Base-by-base conservation (phyloP, 2,797 vertebrate genomes). In the Urocyon cinereoargenteus region DNA sequence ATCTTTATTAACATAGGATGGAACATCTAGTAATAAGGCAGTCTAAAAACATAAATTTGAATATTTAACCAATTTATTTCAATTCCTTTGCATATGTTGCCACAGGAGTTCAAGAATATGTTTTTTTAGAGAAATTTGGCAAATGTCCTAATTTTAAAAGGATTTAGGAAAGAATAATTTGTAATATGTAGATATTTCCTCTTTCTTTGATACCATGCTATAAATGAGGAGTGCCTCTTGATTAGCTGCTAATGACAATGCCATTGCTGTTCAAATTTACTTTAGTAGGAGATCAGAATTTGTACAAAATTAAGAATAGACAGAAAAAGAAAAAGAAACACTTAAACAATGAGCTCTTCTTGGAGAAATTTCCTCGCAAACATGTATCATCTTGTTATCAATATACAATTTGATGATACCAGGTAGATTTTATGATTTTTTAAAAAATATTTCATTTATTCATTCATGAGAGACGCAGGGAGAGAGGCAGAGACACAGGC, bases 1-100 rank as follows among this genome's bases (percentile, higher is more conserved):
- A 91, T 86, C 31, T 96, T 81, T 88, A 59, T 86, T 88, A 96
- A 84, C 86, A 26, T 70, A 61, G 24, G 77, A 57, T 73, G 34
- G 8, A 88, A 5, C 16, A 79, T 90, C 24, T 59, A 81, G 31
- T 94, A 83, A 87, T 61, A 40, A 88, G 86, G 2, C 11, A 90
- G 75, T 4, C 1, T 79, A 79, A 94, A 96, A 81, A 82, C 53
- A 70, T 36, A 77, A 55, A 62, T 72, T 90, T 83, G 31, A 84
- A 26, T 68, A 78, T 61, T 78, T 94, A 24, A 51, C 6, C 16
- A 72, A 83, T 64, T 85, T 83, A 5, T 70, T 97, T 89, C 28
- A 45, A 62, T 77, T 91, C n/a, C 14, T 34, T 97, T 79, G 31
- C 3, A n/a, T 91, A n/a, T 21, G 36, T 18, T 57, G 55, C 2